A percentile compares a stretch with the other conserved stretches of the same genome.
These are phyloP conservation scores for Erythrocercus mccallii DNA, from an alignment of 2,113 vertebrate species.

Conservation along the genomic window DNA sequence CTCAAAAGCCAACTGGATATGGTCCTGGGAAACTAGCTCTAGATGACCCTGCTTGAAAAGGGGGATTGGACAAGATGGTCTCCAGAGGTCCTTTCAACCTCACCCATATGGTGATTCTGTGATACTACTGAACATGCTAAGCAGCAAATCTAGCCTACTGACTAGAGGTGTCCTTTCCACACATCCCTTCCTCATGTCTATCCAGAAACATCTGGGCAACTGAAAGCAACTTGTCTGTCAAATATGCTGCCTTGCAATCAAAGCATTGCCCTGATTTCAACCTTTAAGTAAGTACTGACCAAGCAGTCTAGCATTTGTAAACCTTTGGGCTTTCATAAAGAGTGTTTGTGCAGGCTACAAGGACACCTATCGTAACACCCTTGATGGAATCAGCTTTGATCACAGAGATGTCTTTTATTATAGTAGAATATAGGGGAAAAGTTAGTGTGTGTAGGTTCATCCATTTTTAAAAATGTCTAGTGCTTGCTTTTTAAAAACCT, in stretches of 20 bases:
- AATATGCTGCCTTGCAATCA: not conserved
- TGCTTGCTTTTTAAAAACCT: conserved; percentile 27
- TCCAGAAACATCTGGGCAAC: not conserved
- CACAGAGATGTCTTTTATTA: not conserved
- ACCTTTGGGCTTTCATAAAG: not conserved
- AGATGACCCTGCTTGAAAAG: not conserved
- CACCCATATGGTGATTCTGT: not conserved
- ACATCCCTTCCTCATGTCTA: not conserved
- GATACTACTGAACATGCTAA: not conserved
- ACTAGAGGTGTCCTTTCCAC: not conserved
- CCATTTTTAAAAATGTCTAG: not conserved
- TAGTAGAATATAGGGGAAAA: not conserved
- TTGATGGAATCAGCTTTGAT: not conserved
- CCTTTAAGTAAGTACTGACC: not conserved
- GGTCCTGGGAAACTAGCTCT: not conserved
- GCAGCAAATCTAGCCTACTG: not conserved
- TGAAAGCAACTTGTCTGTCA: not conserved
- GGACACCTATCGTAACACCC: not conserved
- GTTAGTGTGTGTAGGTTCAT: not conserved
- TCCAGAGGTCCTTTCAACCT: not conserved
- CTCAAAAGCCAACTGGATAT: not conserved
- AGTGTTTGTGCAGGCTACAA: not conserved
- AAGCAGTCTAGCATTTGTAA: not conserved
- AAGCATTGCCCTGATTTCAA: not conserved
- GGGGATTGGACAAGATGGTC: not conserved